Evolutionary conservation across 1,140 invertebrate species (phyloP).

Genomic region (Trachelipus rathkii): DNA sequence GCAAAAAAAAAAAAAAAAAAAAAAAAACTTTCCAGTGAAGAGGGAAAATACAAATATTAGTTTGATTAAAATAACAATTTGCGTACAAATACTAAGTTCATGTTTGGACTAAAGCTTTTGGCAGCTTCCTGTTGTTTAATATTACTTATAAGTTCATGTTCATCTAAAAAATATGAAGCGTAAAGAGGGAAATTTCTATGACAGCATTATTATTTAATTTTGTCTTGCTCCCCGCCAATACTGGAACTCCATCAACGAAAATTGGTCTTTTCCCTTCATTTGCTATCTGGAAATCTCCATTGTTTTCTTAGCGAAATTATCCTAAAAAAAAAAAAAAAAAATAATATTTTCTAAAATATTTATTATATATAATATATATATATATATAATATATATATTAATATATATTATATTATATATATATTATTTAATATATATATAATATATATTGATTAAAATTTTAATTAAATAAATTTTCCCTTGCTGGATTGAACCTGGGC

Average conservation of each 20-base stretch:
- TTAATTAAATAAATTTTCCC: no score
- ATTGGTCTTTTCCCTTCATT: constrained; percentile 94
- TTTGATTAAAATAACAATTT: no score
- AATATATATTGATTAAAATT: no score
- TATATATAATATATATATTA: no score
- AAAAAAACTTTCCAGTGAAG: no score
- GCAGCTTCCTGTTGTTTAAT: constrained; percentile 71
- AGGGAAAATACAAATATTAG: no score
- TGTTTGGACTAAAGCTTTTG: constrained; percentile 52
- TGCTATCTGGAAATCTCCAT: constrained; percentile 87
- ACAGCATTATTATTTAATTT: constrained; percentile 89
- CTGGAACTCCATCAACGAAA: constrained; percentile 85
- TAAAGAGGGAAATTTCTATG: constrained; percentile 67
- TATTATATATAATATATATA: constrained; percentile 6
- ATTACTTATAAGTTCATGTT: constrained; percentile 85
- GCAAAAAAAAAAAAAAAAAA: no score
- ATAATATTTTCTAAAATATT: no score
- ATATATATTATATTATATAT: no score
- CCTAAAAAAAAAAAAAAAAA: constrained; percentile 58
- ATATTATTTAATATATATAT: no score
- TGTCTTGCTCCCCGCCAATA: constrained; percentile 78
- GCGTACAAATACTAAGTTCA: no score
- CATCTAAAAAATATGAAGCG: constrained; percentile 70
- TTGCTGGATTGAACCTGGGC: no score
- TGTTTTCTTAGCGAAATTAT: constrained; percentile 84